Conservation (phyloP, 2,797 vertebrate species). For the Lagodon rhomboides region DNA sequence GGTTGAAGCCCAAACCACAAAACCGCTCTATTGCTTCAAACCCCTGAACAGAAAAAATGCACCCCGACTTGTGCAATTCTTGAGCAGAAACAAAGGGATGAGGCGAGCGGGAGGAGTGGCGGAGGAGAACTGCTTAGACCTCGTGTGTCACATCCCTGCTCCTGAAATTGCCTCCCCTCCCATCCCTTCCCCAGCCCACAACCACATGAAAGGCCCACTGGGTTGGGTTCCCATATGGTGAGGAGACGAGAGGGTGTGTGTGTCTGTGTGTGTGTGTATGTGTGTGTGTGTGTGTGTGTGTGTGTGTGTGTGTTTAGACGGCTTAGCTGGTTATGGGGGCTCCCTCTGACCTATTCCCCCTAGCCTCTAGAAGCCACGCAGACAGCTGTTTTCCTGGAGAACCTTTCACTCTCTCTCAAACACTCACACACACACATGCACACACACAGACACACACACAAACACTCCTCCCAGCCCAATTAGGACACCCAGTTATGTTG, state of each 20-base stretch:
- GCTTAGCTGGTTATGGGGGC: conserved; percentile 58
- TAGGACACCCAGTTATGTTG: conserved; percentile 75
- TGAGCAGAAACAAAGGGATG: conserved; percentile 65
- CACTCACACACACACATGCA: conserved; percentile 37
- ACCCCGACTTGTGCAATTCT: conserved; percentile 46
- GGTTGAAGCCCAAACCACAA: conserved; percentile 63
- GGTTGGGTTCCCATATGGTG: conserved; percentile 78
- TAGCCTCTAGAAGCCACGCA: conserved; percentile 54
- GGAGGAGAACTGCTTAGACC: conserved; percentile 33
- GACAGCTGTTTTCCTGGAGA: conserved; percentile 72
- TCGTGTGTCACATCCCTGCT: conserved; percentile 65
- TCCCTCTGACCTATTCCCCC: conserved; percentile 60
- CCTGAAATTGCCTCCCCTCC: conserved; percentile 61
- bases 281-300: conserved; percentile 27
- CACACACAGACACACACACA: conserved; percentile 45
- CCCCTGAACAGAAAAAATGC: conserved; percentile 28
- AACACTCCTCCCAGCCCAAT: conserved; percentile 65
- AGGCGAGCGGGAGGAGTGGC: conserved; percentile 46
- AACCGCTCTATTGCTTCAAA: conserved; percentile 56
- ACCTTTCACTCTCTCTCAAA: conserved; percentile 23
- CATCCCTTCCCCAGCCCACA: conserved; percentile 50
- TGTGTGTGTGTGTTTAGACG: conserved; percentile 41
- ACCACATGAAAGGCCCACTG: conserved; percentile 79
- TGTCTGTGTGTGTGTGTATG: conserved; percentile 39
- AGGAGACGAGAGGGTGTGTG: conserved; percentile 63